Evolutionary conservation across 2,888 invertebrate genomes (phyloP), one percentile per base, ranked within the genome.

Genomic region (Agapetus fuscipes): DNA sequence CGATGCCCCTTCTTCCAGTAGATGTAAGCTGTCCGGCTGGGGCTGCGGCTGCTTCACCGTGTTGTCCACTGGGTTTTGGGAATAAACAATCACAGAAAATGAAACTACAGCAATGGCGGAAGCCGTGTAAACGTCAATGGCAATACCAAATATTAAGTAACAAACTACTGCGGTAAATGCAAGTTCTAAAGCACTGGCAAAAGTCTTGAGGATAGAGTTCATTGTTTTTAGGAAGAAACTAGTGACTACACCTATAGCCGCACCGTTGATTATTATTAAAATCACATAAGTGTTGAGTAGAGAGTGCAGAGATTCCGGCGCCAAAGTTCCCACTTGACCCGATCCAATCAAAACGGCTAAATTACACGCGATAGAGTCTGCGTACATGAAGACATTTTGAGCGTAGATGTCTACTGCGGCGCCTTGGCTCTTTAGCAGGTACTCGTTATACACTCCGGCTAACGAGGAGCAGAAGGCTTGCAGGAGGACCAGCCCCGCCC

Each of bases 381-480:
- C 57, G 59, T 95, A 95, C 90, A 95, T 93, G 54, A 90, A 95
- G 5, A 91, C 79, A 60, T 95, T 96, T 63, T 95, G 95, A 48
- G 94, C 66, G 63, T 88, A 90, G 53, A 95, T 85, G 56, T 91
- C 85, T 0, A 91, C 83, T 49, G 83, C 79, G 2, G 80, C 76
- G 12, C 89, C 89, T 52, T 81, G 78, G 17, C 82, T 83, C 66
- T 95, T 95, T 3, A 96, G 66, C 36, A 96, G 68, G 61, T 88
- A 91, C 58, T 96, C 95, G 58, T 94, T 95, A 61, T 94, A 96
- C 3, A 95, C 95, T 4, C 95, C 95, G 1, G 95, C 95, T 43
- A 93, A 64, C 52, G 94, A 95, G 0, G 95, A 95, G 56, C 87
- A 93, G 48, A 91, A 75, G 34, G 87, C 84, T 74, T 94, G 83